Base-by-base conservation (phyloP, 92 coral and sea anemone species). In the Virgularia gustaviana region DNA sequence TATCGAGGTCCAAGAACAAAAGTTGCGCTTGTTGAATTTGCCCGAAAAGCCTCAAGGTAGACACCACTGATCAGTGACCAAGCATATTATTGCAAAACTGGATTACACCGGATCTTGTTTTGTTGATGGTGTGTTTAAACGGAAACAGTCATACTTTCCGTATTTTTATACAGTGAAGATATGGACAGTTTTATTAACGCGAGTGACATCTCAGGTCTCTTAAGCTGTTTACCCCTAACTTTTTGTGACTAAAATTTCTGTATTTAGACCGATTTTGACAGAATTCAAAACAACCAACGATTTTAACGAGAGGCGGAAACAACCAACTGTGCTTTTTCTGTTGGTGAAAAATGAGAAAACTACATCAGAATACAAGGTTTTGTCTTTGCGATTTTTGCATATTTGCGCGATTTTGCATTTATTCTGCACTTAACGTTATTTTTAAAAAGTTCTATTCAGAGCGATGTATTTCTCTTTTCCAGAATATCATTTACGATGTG, bases 31-130 rank as follows among this genome's bases (percentile, higher is more conserved):
- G 55, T 92, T 45, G 87, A 92, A 86, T 92, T 89, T 87, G 91
- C 96, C 9, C 76, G 84, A 63, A 87, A 83, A 44, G 96, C 98
- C 25, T 84, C 87, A 81, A 86, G 98, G 98, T 92, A n/a, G n/a
- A n/a, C n/a, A n/a, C n/a, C n/a, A n/a, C n/a, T n/a, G n/a, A n/a
- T n/a, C n/a, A n/a, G n/a, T n/a, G n/a, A n/a, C n/a, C n/a, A n/a
- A n/a, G n/a, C n/a, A n/a, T n/a, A n/a, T n/a, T n/a, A n/a, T n/a
- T n/a, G n/a, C n/a, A n/a, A n/a, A n/a, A n/a, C n/a, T n/a, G n/a
- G n/a, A n/a, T n/a, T n/a, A n/a, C n/a, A n/a, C n/a, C n/a, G n/a
- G n/a, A n/a, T n/a, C n/a, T n/a, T n/a, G n/a, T n/a, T n/a, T n/a
- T n/a, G n/a, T n/a, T n/a, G n/a, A n/a, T n/a, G n/a, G n/a, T n/a